Conservation (phyloP, 2,888 invertebrate genomes). For the Myopa testacea region DNA sequence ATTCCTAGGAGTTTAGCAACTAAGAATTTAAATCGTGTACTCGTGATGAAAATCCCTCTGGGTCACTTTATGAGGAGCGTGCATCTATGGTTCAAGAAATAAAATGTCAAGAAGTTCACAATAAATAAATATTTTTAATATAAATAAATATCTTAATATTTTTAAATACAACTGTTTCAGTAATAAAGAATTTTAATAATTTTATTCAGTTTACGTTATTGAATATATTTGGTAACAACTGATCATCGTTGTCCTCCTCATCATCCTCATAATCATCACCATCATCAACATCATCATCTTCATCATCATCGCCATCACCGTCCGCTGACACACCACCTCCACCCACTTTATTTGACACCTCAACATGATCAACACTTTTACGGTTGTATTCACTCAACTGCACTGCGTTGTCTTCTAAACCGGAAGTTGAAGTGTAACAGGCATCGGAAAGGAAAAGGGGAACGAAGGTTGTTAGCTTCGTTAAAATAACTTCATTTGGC, state of each 20-base stretch:
- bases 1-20: not conserved
- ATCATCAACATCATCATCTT: slow-evolving; percentile 46
- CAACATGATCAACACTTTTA: slow-evolving; percentile 12
- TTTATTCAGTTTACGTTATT: slow-evolving; percentile 16
- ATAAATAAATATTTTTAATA: slow-evolving; percentile 16
- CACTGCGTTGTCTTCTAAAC: slow-evolving; percentile 18
- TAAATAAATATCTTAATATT: not conserved
- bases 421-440: slow-evolving; percentile 19
- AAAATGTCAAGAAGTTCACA: not conserved
- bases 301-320: slow-evolving; percentile 38
- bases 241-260: slow-evolving; percentile 49
- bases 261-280: slow-evolving; percentile 51
- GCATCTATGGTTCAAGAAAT: not conserved
- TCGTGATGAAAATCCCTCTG: not conserved
- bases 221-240: slow-evolving; percentile 39
- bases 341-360: slow-evolving; percentile 26
- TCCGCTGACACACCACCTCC: slow-evolving; percentile 22
- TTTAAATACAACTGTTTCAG: not conserved
- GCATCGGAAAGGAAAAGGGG: not conserved
- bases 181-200: not conserved
- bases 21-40: not conserved
- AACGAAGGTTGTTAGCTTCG: not conserved
- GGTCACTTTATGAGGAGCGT: not conserved
- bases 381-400: slow-evolving; percentile 6
- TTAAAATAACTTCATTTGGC: slow-evolving; percentile 24